Evolutionary conservation across 2,888 invertebrate species (phyloP), one percentile per base, ranked within the genome.

Genomic region (Clivina fossor): DNA sequence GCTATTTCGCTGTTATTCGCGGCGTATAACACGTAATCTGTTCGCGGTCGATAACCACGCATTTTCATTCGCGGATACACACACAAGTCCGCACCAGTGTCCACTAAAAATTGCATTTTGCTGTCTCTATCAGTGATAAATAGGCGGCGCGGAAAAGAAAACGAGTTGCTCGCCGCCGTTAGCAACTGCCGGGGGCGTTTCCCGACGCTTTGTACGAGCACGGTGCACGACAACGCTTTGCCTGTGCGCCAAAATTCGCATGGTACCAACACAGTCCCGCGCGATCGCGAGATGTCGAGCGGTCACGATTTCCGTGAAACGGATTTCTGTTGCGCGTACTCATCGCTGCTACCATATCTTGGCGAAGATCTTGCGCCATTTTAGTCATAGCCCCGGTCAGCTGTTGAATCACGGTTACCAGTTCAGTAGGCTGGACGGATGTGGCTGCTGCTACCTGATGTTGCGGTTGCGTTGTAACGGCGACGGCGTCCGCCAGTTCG

Each of bases 1-100:
- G 59, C 30, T 4, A 71, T 70, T 0, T 32, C 16, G 33, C 67
- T 58, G 4, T 66, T 65, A 44, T 71, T 71, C 0, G 68, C 69
- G 8, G 69, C 70, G 43, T 47, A 63, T 2, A 70, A 54, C 32
- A 61, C 56, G 48, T 66, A 70, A 4, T 50, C 32, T 0, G 65
- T 59, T 26, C 60, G 58, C 1, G 32, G 16, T 5, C 59, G 59
- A 19, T 57, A 56, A 3, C 61, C 59, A n/a, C 54, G 53, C 9
- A 66, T 47, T 3, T 41, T 4, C n/a, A 56, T 47, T 7, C 58
- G 55, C 19, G 63, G 64, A 58, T 58, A 63, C 16, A 3, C 33
- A n/a, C 33, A 33, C 33, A 33, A 33, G 7, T 33, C 2, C 5
- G 33, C 2, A 33, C 2, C 33, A 2, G 3, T n/a, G n/a, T n/a